phyloP scores from a whole-genome alignment of 2,888 invertebrate species.

The Mechanitis mazaeus region DNA sequence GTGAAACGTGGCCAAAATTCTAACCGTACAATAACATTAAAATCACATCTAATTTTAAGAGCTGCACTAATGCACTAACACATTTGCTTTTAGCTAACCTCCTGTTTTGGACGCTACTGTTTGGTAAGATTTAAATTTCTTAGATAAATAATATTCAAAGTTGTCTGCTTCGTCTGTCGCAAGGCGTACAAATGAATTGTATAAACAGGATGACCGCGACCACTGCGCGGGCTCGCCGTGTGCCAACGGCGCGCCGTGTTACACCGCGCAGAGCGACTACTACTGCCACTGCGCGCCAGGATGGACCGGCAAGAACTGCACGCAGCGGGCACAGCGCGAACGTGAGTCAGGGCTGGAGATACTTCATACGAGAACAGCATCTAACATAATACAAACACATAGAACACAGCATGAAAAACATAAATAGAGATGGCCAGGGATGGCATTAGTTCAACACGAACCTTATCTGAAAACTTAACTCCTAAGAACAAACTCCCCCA shows the following conservation, averaged over 20 bases:
- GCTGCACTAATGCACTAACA: slow-evolving; percentile 59
- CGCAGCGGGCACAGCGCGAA: slow-evolving; percentile 70
- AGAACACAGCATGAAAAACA: no score
- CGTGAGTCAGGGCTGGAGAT: slow-evolving; percentile 59
- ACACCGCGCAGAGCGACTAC: slow-evolving; percentile 91
- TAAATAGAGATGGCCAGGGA: no score
- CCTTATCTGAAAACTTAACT: no score
- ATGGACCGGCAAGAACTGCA: slow-evolving; percentile 93
- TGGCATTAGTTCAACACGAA: no score
- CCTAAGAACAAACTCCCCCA: no score
- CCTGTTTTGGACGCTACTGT: slow-evolving; percentile 67
- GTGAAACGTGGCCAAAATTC: no score
- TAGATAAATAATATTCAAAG: neutral
- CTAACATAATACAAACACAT: no score
- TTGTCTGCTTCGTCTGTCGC: neutral
- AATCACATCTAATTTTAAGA: slow-evolving; percentile 20
- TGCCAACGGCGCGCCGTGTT: slow-evolving; percentile 89
- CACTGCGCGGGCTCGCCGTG: slow-evolving; percentile 94
- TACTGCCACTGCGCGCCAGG: slow-evolving; percentile 93
- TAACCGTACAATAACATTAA: no score
- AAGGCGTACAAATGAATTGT: neutral
- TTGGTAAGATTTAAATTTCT: slow-evolving; percentile 46
- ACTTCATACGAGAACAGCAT: no score
- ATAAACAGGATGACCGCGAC: slow-evolving; percentile 85
- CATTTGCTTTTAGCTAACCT: slow-evolving; percentile 69